Evolutionary conservation across 1,140 invertebrate species (phyloP), one percentile per base, ranked within the genome.

Genomic region (Leptinotarsa defecta): DNA sequence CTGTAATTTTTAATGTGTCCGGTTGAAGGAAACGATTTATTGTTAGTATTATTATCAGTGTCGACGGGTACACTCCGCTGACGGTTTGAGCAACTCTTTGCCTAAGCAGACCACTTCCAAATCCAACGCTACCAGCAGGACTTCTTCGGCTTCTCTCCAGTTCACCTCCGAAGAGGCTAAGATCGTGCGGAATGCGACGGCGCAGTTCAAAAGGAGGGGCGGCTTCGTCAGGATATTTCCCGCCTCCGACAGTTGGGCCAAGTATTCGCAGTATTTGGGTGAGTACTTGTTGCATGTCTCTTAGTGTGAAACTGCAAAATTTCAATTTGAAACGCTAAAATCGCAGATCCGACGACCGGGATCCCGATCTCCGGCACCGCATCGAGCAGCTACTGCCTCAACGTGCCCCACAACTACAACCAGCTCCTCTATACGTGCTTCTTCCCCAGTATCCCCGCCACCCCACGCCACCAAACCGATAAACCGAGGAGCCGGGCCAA

Each of bases 221-320:
- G 95, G 95, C 69, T 98, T 96, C 87, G 93, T 97, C 43, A 87
- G 96, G 27, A 96, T 98, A 81, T 98, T 97, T 86, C 97, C 96
- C 20, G 93, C 94, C 24, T 89, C 91, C 49, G 94, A 96, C 82
- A 93, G 94, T 4, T 97, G 95, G 95, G 89, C 91, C 83, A 90
- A 92, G 80, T 94, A 94, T 84, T 89, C 91, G 15, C 89, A 91
- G 81, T 93, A 92, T 83, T 85, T 93, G 76, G 91, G 91, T 92
- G 83, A 84, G 43, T n/a, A 11, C 5, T 57, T 57, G 52, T 17
- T 17, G 15, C 52, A n/a, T 57, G n/a, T 57, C 13, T n/a, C 52
- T 57, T 5, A 1, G 52, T n/a, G n/a, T n/a, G 6, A 57, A 57
- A 57, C 52, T 57, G 15, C 52, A 57, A 57, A n/a, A 57, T 0